A percentile compares a stretch with the other conserved stretches of the same genome.
These are phyloP conservation scores for Trachops cirrhosus DNA, from an alignment of 2,797 vertebrate species.

Conservation along the genomic window DNA sequence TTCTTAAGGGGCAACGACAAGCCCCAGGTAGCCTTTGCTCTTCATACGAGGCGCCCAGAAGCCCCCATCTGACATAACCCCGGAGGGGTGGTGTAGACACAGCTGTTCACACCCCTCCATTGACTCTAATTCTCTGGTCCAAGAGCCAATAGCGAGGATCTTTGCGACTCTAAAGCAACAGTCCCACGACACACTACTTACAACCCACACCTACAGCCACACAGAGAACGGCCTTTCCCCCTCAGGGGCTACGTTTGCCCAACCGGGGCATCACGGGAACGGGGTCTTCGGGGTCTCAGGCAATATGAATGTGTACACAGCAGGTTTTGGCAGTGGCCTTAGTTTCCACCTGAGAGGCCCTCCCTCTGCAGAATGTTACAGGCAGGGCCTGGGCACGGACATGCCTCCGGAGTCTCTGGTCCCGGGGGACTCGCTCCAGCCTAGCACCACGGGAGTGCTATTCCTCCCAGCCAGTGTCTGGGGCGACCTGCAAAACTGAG, in stretches of 20 bases:
- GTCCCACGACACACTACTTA: neutral
- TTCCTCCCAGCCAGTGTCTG: neutral
- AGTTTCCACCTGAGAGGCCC: neutral
- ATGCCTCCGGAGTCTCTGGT: neutral
- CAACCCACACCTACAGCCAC: neutral
- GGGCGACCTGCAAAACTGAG: neutral
- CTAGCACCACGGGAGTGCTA: neutral
- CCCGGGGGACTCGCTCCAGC: neutral
- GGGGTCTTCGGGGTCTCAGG: neutral
- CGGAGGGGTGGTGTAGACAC: neutral
- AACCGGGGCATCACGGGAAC: neutral
- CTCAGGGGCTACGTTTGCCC: neutral
- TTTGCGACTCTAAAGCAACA: neutral
- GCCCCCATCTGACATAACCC: neutral
- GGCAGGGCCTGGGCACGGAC: neutral
- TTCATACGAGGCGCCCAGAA: neutral
- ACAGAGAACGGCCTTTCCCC: neutral
- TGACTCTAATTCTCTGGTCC: neutral
- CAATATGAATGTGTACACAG: neutral
- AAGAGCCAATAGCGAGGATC: neutral
- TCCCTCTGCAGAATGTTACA: neutral
- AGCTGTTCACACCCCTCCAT: neutral
- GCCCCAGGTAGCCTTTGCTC: neutral
- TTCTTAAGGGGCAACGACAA: neutral
- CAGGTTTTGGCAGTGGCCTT: neutral